These are phyloP conservation scores for Mandrillus leucophaeus DNA, from an alignment of 2,113 vertebrate species.

Conservation along the genomic window DNA sequence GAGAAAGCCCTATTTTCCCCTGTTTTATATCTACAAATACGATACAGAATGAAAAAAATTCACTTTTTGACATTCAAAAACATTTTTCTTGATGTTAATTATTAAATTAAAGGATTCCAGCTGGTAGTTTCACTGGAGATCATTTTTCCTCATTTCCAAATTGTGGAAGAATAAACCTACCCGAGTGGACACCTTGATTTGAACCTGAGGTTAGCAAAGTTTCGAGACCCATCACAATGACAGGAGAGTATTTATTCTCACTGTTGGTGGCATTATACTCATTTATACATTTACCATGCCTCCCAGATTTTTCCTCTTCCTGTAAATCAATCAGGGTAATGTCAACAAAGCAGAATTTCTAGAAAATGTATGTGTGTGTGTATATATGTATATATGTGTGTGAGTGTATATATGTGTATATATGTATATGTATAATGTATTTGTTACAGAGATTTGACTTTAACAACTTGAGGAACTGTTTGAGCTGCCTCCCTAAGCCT, in stretches of 20 bases:
- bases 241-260: too few species aligned
- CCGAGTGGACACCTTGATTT: not conserved
- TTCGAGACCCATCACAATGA: fast-evolving
- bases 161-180: not conserved
- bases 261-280: too few species aligned
- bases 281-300: too few species aligned
- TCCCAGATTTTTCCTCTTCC: not conserved
- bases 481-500: fast-evolving
- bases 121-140: not conserved
- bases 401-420: too few species aligned
- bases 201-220: not conserved
- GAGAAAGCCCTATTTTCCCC: not conserved
- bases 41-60: not conserved
- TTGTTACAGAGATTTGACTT: not conserved
- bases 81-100: not conserved
- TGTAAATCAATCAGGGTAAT: too few species aligned
- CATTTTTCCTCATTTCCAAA: not conserved
- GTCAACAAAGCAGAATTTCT: too few species aligned
- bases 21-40: too few species aligned
- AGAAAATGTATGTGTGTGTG: too few species aligned
- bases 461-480: not conserved
- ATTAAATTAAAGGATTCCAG: not conserved
- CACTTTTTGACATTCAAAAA: not conserved
- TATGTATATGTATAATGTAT: not conserved
- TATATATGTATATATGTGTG: too few species aligned